Evolutionary conservation across 1,140 invertebrate genomes (phyloP), one percentile per base, ranked within the genome.

Genomic region (Coelopa frigida): DNA sequence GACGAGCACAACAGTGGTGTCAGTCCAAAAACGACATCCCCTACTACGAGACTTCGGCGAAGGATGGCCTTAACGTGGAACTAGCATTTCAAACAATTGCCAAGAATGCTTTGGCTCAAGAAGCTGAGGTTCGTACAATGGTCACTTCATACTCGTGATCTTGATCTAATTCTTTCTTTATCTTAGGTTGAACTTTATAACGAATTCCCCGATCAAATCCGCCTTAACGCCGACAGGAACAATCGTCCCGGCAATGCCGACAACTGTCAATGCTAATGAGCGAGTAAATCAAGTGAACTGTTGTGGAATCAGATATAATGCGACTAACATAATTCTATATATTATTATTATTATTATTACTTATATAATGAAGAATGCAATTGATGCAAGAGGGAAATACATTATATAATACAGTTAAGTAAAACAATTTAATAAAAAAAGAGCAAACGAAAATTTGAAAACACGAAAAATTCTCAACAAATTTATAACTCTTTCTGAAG

Each of bases 1-100:
- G 97, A 70, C 77, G 94, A 63, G 95, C 94, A 23, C 92, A 98
- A 70, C 89, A 95, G 56, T 99, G 96, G 96, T 98, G 95, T 77
- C 88, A 95, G 71, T 86, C 81, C 55, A 98, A 98, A 76, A 97
- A 97, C 70, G 92, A 94, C 73, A 97, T 99, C 67, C 95, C 95
- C 31, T 98, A 97, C 70, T 99, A 98, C 74, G 95, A 99, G 76
- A 98, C 94, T 24, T 94, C 89, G 74, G 95, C 95, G 56, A 98
- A 98, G 75, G 94, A 98, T 71, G 93, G 91, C 39, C 85, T 96
- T 47, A 98, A 98, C 69, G 94, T 99, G 33, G 95, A 98, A 73
- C 84, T 96, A 73, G 95, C 94, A 58, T 98, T 99, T 76, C 87
- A 96, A 72, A 94, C 92, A 40, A 96, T 99, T 69, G 95, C 94